These are phyloP conservation scores for Tricholauxania praeusta DNA, from an alignment of 2,888 invertebrate genomes.

Conservation along the genomic window DNA sequence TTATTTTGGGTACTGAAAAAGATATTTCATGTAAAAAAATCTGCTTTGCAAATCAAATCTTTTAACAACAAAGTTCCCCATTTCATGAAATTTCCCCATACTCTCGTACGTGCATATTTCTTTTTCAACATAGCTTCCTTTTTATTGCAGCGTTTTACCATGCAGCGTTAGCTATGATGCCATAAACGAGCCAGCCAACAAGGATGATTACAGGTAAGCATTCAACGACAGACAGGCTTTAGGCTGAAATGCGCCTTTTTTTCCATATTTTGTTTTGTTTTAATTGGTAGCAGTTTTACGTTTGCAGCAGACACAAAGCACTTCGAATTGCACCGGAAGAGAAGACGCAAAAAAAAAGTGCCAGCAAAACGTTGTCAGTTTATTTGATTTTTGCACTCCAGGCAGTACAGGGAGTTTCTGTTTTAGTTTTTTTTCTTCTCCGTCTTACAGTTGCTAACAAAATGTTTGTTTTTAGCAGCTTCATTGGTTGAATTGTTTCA, in stretches of 20 bases:
- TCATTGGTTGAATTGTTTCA: too few relatives aligned
- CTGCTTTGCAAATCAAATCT: slow-evolving; percentile 38
- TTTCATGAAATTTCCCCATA: slow-evolving; percentile 15
- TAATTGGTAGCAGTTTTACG: background rate
- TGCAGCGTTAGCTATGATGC: slow-evolving; percentile 72
- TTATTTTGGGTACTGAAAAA: background rate
- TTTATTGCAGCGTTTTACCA: slow-evolving; percentile 72
- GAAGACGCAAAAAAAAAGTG: too few relatives aligned
- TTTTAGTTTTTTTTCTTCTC: too few relatives aligned
- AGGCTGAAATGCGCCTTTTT: background rate
- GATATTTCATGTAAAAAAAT: too few relatives aligned
- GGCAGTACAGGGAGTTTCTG: too few relatives aligned
- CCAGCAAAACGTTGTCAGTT: too few relatives aligned
- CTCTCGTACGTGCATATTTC: slow-evolving; percentile 40
- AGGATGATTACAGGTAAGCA: slow-evolving; percentile 64
- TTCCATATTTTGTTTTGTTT: background rate
- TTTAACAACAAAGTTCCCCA: background rate
- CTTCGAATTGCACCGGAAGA: too few relatives aligned
- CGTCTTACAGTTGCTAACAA: too few relatives aligned
- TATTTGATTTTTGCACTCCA: too few relatives aligned
- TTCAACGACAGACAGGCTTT: background rate
- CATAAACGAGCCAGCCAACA: slow-evolving; percentile 57
- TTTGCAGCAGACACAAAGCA: too few relatives aligned
- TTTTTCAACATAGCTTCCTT: slow-evolving; percentile 10
- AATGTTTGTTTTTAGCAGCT: too few relatives aligned